Evolutionary conservation across 2,113 vertebrate species (phyloP).

Genomic region (Caranx melampygus): DNA sequence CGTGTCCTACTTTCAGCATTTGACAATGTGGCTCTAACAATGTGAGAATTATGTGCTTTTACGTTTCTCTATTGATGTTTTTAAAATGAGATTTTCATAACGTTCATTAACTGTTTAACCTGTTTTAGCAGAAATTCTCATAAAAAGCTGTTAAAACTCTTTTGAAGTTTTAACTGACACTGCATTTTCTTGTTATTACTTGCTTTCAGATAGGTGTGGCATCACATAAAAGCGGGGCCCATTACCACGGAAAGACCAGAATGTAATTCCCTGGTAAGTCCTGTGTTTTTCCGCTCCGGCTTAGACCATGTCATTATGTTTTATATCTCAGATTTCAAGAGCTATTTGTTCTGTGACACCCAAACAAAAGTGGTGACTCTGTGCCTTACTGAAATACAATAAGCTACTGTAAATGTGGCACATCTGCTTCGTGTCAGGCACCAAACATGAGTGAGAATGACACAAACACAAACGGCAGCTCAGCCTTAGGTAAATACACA

Average conservation of each 20-base stretch:
- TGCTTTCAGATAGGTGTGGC: conserved; percentile 33
- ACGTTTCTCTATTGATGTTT: too few species aligned
- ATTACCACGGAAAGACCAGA: neutral
- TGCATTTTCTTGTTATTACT: conserved; percentile 25
- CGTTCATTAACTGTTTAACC: too few species aligned
- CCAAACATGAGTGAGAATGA: neutral
- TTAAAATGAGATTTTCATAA: too few species aligned
- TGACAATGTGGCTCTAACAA: neutral
- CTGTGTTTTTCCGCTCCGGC: neutral
- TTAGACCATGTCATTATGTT: conserved; percentile 12
- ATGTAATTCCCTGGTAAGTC: neutral
- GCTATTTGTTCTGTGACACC: conserved; percentile 18
- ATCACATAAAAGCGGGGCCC: neutral
- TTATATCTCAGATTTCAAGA: neutral
- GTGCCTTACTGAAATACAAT: conserved; percentile 16
- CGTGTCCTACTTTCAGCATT: conserved; percentile 13
- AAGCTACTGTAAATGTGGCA: conserved; percentile 11
- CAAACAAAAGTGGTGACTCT: conserved; percentile 28
- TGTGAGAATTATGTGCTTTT: neutral
- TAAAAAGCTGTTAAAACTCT: neutral
- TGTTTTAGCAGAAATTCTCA: too few species aligned
- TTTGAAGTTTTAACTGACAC: neutral
- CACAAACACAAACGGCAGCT: conserved; percentile 22
- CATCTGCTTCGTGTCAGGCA: conserved; percentile 14
- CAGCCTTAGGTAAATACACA: conserved; percentile 21